Evolutionary conservation across 2,888 invertebrate genomes (phyloP).

Genomic region (Norana najaformis): DNA sequence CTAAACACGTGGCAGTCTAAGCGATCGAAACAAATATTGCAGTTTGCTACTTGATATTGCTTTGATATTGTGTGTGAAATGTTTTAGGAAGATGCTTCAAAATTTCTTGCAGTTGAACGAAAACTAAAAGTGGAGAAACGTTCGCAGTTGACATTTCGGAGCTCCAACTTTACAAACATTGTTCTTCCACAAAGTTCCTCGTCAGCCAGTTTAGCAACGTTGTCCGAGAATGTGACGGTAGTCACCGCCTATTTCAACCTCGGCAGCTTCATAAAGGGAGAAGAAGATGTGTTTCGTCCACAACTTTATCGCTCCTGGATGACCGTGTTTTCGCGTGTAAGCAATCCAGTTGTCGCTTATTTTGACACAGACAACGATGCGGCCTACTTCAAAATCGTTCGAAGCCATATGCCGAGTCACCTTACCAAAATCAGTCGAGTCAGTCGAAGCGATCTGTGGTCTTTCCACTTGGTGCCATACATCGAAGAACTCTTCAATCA

Average conservation of each 20-base stretch:
- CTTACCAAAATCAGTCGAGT: slow-evolving; percentile 47
- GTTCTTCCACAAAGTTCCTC: not conserved
- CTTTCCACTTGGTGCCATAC: slow-evolving; percentile 47
- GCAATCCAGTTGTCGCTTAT: slow-evolving; percentile 52
- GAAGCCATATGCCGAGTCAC: slow-evolving; percentile 42
- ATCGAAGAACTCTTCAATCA: slow-evolving; percentile 49
- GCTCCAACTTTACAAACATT: not conserved
- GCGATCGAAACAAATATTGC: not conserved
- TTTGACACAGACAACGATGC: slow-evolving; percentile 48
- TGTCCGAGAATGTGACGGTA: slow-evolving; percentile 34
- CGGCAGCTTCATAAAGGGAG: slow-evolving; percentile 42
- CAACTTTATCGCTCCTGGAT: slow-evolving; percentile 51
- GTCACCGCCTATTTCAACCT: slow-evolving; percentile 43
- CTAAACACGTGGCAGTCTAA: not conserved
- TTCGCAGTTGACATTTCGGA: not conserved
- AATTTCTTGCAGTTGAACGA: not conserved
- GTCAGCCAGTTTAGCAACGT: not conserved
- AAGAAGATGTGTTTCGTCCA: not conserved
- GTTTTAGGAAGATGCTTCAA: slow-evolving; percentile 5
- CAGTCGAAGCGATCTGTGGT: slow-evolving; percentile 47
- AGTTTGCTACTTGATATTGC: not conserved
- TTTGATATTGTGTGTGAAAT: not conserved
- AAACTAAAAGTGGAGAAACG: not conserved
- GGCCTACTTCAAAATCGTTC: slow-evolving; percentile 43
- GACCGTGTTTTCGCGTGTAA: slow-evolving; percentile 48